Conservation (phyloP, 2,888 invertebrate species). For the Orchestes rusci region DNA sequence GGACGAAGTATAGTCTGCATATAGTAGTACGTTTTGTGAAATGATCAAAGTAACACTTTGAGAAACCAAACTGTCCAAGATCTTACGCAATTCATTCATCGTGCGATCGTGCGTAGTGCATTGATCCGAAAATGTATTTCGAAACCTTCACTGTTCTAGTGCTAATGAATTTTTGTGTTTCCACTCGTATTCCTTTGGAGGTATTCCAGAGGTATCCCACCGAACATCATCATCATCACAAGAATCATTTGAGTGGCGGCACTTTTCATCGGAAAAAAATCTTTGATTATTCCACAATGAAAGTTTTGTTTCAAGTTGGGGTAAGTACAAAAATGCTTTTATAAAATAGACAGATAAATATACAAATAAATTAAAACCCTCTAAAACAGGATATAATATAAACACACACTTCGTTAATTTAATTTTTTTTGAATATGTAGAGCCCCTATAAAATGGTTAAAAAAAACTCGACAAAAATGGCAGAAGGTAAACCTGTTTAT, state of each 20-base stretch:
- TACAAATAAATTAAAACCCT: no score
- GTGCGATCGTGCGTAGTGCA: slow-evolving; percentile 9
- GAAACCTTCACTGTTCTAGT: slow-evolving; percentile 32
- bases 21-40: slow-evolving; percentile 38
- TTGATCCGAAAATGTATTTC: slow-evolving; percentile 27
- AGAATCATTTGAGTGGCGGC: slow-evolving; percentile 47
- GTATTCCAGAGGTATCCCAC: slow-evolving; percentile 44
- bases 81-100: slow-evolving; percentile 37
- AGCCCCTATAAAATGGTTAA: no score
- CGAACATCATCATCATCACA: slow-evolving; percentile 40
- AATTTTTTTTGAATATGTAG: no score
- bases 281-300: slow-evolving; percentile 48
- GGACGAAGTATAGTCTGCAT: slow-evolving; percentile 35
- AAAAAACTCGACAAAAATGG: no score
- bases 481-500: no score
- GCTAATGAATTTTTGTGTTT: slow-evolving; percentile 29
- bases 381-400: no score
- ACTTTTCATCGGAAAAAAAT: slow-evolving; percentile 49
- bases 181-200: slow-evolving; percentile 47
- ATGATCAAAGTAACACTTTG: slow-evolving; percentile 36
- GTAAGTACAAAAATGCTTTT: no score
- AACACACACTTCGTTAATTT: no score
- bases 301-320: slow-evolving; percentile 68
- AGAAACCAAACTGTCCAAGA: slow-evolving; percentile 30
- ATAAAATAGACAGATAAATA: no score